These are phyloP conservation scores for Brienomyrus longianalis DNA, from an alignment of 2,113 vertebrate genomes.

Conservation along the genomic window DNA sequence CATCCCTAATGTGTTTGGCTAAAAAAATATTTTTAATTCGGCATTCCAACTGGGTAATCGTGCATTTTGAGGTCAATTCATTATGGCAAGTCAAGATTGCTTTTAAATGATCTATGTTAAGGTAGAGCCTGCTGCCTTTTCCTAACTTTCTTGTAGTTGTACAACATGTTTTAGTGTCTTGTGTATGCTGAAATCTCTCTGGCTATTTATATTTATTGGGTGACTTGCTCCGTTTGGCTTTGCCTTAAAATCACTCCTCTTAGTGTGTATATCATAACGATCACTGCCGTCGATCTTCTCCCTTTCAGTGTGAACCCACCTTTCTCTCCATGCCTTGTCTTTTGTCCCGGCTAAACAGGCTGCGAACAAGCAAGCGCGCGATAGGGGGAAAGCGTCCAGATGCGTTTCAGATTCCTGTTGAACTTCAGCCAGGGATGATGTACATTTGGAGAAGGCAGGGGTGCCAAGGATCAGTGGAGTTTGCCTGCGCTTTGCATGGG, in stretches of 20 bases:
- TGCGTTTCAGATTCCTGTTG: neutral
- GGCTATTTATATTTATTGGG: neutral
- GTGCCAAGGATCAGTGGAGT: neutral
- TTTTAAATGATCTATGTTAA: neutral
- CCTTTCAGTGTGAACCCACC: neutral
- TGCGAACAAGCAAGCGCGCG: neutral
- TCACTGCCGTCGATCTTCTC: neutral
- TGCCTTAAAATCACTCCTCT: neutral
- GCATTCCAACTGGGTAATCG: slow-evolving; percentile 17
- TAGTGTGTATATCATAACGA: neutral
- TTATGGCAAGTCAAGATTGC: slow-evolving; percentile 5
- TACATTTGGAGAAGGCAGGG: neutral
- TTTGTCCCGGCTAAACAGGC: neutral
- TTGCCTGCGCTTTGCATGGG: slow-evolving; percentile 24
- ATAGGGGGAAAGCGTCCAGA: neutral
- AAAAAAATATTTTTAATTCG: slow-evolving; percentile 17
- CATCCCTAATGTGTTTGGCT: slow-evolving; percentile 26
- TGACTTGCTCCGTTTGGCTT: neutral
- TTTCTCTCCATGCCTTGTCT: neutral
- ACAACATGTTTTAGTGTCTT: neutral
- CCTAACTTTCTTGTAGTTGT: neutral
- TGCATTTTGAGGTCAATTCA: slow-evolving; percentile 9
- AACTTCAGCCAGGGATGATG: neutral
- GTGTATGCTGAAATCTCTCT: neutral
- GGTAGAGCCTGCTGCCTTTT: neutral